Evolutionary conservation across 2,797 vertebrate genomes (phyloP).

Genomic region (Emys orbicularis): DNA sequence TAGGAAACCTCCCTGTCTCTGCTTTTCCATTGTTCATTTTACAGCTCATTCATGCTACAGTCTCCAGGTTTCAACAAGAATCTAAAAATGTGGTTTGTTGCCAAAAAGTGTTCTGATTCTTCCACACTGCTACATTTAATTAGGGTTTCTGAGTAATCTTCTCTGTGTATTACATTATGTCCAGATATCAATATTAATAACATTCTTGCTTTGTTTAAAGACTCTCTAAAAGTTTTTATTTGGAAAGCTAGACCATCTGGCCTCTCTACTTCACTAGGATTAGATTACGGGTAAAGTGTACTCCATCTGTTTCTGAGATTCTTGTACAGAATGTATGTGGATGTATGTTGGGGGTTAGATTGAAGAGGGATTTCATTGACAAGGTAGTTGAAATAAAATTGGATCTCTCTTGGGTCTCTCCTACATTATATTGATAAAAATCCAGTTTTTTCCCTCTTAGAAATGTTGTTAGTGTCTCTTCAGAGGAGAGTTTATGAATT

Average conservation of each 20-base stretch:
- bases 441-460: not conserved
- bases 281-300: conserved; percentile 58
- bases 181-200: conserved; percentile 77
- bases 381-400: conserved; percentile 34
- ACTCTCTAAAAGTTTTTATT: conserved; percentile 77
- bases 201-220: conserved; percentile 75
- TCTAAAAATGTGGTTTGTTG: conserved; percentile 60
- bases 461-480: conserved; percentile 6
- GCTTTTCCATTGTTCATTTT: conserved; percentile 1
- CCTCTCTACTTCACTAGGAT: conserved; percentile 63
- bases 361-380: conserved; percentile 45
- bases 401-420: conserved; percentile 13
- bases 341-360: conserved; percentile 12
- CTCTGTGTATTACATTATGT: conserved; percentile 63
- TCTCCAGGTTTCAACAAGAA: conserved; percentile 38
- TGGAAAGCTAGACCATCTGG: conserved; percentile 77
- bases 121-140: conserved; percentile 75
- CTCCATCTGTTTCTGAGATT: conserved; percentile 77
- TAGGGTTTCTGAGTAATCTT: conserved; percentile 78
- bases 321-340: conserved; percentile 27
- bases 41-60: conserved; percentile 26
- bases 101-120: conserved; percentile 58
- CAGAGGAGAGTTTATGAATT: not conserved
- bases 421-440: conserved; percentile 23
- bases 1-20: conserved; percentile 47